Evolutionary conservation across 2,888 invertebrate species (phyloP), one percentile per base, ranked within the genome.

Genomic region (Scelioninae gen. 2): DNA sequence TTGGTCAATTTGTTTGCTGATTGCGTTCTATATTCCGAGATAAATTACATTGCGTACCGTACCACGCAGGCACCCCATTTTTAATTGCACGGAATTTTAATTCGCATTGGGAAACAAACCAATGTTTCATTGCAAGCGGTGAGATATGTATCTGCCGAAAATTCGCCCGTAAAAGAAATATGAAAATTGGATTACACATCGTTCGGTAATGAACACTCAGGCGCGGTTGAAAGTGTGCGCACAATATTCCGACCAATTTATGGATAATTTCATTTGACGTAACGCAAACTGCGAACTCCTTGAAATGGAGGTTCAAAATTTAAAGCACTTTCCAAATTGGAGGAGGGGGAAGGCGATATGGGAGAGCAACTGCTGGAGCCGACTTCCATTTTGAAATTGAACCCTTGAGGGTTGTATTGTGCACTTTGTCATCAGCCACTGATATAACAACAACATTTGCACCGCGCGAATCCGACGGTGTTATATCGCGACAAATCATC

Each of bases 371-470:
- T 35, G 63, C 55, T 53, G 48, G 45, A 37, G 31, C 19, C 63
- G 28, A 63, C 55, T 71, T 76, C 71, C 68, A 73, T 76, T 77
- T 74, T 70, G 73, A 77, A 80, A 81, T 80, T 80, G 78, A 76
- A 70, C 79, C 77, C 77, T 50, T 22, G 73, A 77, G 79, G 74
- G 76, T 77, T 74, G 73, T 75, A 70, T 68, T 67, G 72, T 73
- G 53, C 73, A 61, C 48, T 72, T 60, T 50, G 64, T 75, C 72
- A 72, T 69, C 68, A 58, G 16, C 61, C 61, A 65, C 64, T 71
- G 74, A 77, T 72, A 70, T 78, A 77, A 78, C 76, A 78, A 75
- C 75, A 71, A 57, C 75, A 73, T 53, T 65, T 33, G 50, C 64
- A 61, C 61, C 45, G 25, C 25, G 5, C 37, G 45, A 41, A 19